Evolutionary conservation across 2,113 vertebrate species (phyloP).

Genomic region (Ivindomyrus marchei): DNA sequence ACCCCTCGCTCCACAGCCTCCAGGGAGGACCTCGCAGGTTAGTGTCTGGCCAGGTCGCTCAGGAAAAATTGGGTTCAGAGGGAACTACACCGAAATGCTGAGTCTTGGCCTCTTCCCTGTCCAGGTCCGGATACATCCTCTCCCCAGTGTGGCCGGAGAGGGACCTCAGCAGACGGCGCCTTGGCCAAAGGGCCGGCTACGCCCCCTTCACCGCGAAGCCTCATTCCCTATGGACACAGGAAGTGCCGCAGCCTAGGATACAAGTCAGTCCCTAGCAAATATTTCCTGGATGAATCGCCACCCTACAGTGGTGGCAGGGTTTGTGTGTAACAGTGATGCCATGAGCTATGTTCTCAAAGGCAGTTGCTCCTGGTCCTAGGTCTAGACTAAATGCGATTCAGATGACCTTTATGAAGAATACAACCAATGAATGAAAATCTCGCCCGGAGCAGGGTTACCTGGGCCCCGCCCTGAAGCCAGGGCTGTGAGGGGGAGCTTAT

Average conservation of each 20-base stretch:
- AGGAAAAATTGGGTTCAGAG: not conserved
- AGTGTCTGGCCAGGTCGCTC: not conserved
- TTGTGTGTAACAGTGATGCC: not conserved
- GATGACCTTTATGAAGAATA: not conserved
- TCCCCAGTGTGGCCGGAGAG: conserved; percentile 81
- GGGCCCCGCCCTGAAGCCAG: not conserved
- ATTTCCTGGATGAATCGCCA: not conserved
- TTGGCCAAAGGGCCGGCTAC: conserved; percentile 71
- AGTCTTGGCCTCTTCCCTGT: not conserved
- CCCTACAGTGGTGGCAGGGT: not conserved
- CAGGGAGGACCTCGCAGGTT: conserved; percentile 88
- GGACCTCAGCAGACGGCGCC: conserved; percentile 67
- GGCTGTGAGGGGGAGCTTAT: not conserved
- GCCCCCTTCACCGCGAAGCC: conserved; percentile 84
- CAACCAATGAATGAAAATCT: not conserved
- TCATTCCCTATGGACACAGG: conserved; percentile 86
- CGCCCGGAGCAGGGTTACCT: not conserved
- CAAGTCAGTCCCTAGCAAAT: conserved; percentile 71
- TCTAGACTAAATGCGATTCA: not conserved
- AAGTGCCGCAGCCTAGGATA: conserved; percentile 97
- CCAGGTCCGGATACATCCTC: conserved; percentile 83
- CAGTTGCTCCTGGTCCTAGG: not conserved
- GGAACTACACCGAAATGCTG: not conserved
- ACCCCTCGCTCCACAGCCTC: conserved; percentile 85
- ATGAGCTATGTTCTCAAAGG: not conserved